These are phyloP conservation scores for Gobionotothen gibberifrons DNA, from an alignment of 2,797 vertebrate genomes.

Conservation along the genomic window DNA sequence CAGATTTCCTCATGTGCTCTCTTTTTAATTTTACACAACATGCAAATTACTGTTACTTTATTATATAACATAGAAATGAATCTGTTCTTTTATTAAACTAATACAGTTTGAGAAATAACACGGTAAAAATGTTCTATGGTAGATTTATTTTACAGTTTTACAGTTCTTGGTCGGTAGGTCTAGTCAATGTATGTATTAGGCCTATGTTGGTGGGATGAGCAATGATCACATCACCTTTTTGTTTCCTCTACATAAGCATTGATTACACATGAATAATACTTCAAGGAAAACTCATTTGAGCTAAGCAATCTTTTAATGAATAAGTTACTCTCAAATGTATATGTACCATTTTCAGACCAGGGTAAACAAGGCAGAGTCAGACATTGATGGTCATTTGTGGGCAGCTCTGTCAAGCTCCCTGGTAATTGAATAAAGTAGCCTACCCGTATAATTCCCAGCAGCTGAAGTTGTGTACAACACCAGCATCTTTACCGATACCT, in stretches of 20 bases:
- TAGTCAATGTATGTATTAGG: too few relatives aligned
- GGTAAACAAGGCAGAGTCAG: not conserved
- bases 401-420: slow-evolving; percentile 16
- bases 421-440: slow-evolving; percentile 22
- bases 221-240: not conserved
- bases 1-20: too few relatives aligned
- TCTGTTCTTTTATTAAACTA: too few relatives aligned
- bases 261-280: not conserved
- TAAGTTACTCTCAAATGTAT: not conserved
- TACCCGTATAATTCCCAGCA: not conserved
- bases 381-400: not conserved
- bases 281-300: not conserved
- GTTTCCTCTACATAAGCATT: not conserved
- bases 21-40: too few relatives aligned
- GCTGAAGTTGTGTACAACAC: slow-evolving; percentile 14
- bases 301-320: too few relatives aligned
- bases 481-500: slow-evolving; percentile 3
- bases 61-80: too few relatives aligned
- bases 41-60: too few relatives aligned
- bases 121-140: too few relatives aligned
- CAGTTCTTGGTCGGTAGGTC: too few relatives aligned
- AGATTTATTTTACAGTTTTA: too few relatives aligned
- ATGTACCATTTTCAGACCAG: not conserved
- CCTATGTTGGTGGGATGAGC: too few relatives aligned
- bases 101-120: too few relatives aligned